Evolutionary conservation across 2,888 invertebrate species (phyloP), one percentile per base, ranked within the genome.

Genomic region (Cryptus viduatorius): DNA sequence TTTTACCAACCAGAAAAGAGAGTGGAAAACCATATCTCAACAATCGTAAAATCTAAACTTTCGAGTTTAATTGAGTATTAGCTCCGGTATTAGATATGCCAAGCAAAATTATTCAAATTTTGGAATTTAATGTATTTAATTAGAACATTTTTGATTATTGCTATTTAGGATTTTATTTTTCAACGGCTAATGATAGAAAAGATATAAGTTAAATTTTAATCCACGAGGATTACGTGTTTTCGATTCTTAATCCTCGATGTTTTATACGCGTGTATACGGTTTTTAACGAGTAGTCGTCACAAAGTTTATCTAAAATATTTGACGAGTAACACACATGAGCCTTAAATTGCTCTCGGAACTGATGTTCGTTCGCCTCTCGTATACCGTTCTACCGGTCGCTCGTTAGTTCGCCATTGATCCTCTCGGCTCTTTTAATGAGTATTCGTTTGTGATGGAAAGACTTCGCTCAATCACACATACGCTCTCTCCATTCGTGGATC

Each of bases 391-490:
- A 1, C 50, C 31, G 31, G 59, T 24, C 31, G 59, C 59, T 61
- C 59, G 59, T 61, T 61, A 61, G 59, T 61, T 61, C 59, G 59
- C 31, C 59, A 61, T 61, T 61, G 59, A 61, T 61, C 29, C 59
- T 31, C 59, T 59, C 19, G 37, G 56, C 79, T 80, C 79, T 80
- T 84, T 81, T 81, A 81, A 81, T 81, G 81, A 84, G 81, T 77
- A 81, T 84, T 78, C 84, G 81, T 68, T 73, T 67, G 77, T 81
- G 81, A 84, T 78, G 81, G 72, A 81, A 69, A 72, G 81, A 73
- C 67, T 81, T 78, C 61, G 81, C 72, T 84, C 81, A 81, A 84
- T 81, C 84, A 78, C 73, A 81, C 61, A 78, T 64, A 48, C 48
- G 61, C 61, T 68, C 37, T 37, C 14, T 61, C 50, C 24, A 19